Evolutionary conservation across 1,140 invertebrate species (phyloP), one percentile per base, ranked within the genome.

Genomic region (Bombus breviceps): DNA sequence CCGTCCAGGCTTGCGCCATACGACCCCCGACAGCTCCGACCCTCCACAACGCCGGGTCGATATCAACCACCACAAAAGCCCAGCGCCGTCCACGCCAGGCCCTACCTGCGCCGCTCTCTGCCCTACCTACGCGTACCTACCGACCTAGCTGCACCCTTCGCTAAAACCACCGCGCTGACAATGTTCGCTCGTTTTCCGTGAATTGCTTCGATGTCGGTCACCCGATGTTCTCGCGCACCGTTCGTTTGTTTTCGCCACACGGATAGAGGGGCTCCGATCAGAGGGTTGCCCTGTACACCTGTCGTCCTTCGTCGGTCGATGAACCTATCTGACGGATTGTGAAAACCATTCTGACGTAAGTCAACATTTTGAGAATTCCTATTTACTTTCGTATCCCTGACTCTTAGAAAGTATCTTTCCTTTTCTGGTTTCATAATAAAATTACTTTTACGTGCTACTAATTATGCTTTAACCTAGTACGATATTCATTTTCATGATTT

Each of bases 1-100:
- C 88, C 90, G 88, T 92, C 88, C 92, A 94, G 91, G 88, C 93
- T 88, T 94, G 92, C 92, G 92, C 93, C 89, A 90, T 94, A 82
- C 90, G 89, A 89, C 86, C 89, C 87, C 41, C 85, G 71, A 81
- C 76, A 47, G 78, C 83, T 79, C 79, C 88, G 87, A 91, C 91
- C 92, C 90, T 92, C 91, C 28, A 41, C 86, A 13, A 71, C 90
- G 83, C 1, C 85, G 93, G 94, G 94, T 95, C 94, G 94, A 95
- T 95, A 95, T 91, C 88, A 91, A 92, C 89, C 90, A 91, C 89
- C 92, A 90, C 91, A 86, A 89, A 41, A 87, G 73, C 85, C 85
- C 89, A 88, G 87, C 87, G 82, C 85, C 85, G 88, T 81, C 82
- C 83, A 88, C 86, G 88, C 85, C 81, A 83, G 88, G 86, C 87